Conservation (phyloP, 2,113 vertebrate species). For the Reinhardtius hippoglossoides region DNA sequence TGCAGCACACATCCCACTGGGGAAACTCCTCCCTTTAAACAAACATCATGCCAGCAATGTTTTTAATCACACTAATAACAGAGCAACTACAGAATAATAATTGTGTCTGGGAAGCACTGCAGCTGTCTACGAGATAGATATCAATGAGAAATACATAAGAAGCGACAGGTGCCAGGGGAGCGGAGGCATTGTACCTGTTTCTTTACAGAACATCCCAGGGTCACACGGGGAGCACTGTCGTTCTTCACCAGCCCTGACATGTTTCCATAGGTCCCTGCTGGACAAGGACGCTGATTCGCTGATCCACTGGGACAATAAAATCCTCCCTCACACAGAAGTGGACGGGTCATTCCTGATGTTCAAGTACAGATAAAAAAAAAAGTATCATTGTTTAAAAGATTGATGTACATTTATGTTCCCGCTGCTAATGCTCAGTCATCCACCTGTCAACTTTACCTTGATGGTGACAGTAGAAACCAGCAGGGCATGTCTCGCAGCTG, state of each 20-base stretch:
- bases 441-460: conserved; percentile 74
- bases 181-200: conserved; percentile 66
- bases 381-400: conserved; percentile 1
- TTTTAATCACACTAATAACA: conserved; percentile 8
- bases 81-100: not conserved
- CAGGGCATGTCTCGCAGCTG: conserved; percentile 85
- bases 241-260: conserved; percentile 70
- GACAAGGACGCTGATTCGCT: conserved; percentile 75
- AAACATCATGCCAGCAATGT: conserved; percentile 8
- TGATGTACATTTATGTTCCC: not conserved
- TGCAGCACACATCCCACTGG: conserved; percentile 87
- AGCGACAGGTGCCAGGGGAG: not conserved
- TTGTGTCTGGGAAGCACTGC: not conserved
- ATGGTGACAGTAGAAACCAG: conserved; percentile 85
- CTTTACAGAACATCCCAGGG: conserved; percentile 82
- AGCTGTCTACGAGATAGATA: not conserved
- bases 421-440: not conserved
- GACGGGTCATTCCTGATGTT: conserved; percentile 68
- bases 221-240: conserved; percentile 78
- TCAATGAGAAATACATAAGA: not conserved
- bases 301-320: conserved; percentile 82
- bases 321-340: conserved; percentile 78
- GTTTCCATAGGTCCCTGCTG: conserved; percentile 81
- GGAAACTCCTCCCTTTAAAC: conserved; percentile 74
- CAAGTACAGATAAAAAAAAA: conserved; percentile 12